Evolutionary conservation across 2,113 vertebrate genomes (phyloP), one percentile per base, ranked within the genome.

Genomic region (Oncorhynchus mykiss): DNA sequence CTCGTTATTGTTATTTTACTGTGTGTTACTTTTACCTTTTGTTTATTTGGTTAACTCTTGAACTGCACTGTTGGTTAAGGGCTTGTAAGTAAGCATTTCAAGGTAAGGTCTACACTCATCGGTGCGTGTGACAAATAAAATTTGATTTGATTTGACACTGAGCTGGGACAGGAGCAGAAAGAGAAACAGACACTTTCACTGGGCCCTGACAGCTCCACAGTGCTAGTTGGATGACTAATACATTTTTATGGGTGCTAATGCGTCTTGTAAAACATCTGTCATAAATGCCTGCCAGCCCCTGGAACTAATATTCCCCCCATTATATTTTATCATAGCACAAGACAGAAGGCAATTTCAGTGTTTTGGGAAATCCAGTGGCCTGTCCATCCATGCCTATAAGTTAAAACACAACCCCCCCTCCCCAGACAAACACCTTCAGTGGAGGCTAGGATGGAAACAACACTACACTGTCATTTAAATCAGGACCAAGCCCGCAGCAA

Each of bases 201-300:
- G 24, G n/a, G 60, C 8, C 48, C 69, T 60, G 79, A 83, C 79
- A 79, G 80, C 80, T 88, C 77, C 78, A 68, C 24, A 66, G 76
- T 54, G 51, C 51, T 54, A 54, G 51, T 5, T 54, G 51, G 14
- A 54, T 71, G 74, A 83, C 85, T 84, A 90, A 90, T 92, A 87
- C 87, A 88, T 69, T 78, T 90, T 91, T 87, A 90, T 88, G 84
- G 73, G 82, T 74, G 76, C 85, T 90, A 91, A 91, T 92, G 86
- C 82, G 87, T 89, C 85, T 84, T 82, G 80, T 88, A 87, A 90
- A 87, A 77, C 49, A 84, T 84, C 81, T 71, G 70, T 86, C 80
- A 86, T 87, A 73, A 91, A 89, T 74, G 60, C 45, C 76, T 78
- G 77, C 76, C 80, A 81, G 71, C 82, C 87, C 73, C 83, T 88